Base-by-base conservation (phyloP, 2,797 vertebrate species). In the Phyllotis vaccarum region DNA sequence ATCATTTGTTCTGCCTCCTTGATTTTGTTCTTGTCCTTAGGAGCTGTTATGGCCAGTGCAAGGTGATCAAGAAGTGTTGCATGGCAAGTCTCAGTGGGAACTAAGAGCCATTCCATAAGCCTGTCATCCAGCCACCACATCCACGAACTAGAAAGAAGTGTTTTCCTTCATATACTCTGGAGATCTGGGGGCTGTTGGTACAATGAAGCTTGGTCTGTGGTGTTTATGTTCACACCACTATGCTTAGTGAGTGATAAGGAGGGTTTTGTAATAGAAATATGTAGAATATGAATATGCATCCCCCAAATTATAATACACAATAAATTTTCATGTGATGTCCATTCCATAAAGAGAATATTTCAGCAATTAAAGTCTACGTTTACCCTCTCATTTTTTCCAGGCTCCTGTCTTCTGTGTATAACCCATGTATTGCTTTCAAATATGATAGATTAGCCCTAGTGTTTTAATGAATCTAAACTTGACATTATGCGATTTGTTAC, bases 391-490 rank as follows among this genome's bases (percentile, higher is more conserved):
- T 82, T 81, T 82, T n/a, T 14, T 66, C 29, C 37, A 11, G 9
- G 27, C 13, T 19, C 31, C 37, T 85, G 1, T 49, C 76, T 60
- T 46, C 27, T 29, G 31, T 46, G 68, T 74, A 46, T 85, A 76
- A 83, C 8, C 12, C 27, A 9, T 58, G 34, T 24, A 5, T 43
- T 81, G 43, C 27, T 75, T 62, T 93, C 64, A 80, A 62, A 79
- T 52, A 34, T 34, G 34, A 64, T 16, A 78, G 43, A 60, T 75
- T 79, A 68, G 1, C 64, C 31, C 82, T 21, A 79, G 34, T 31
- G 72, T 86, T 62, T 74, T 17, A 68, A 79, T 80, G 74, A 94
- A 93, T 90, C 7, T 62, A 88, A 88, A 88, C 29, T 16, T 43
- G 54, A 5, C 14, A 75, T 66, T 82, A 49, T 79, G 5, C 19